Conservation (phyloP, 2,888 invertebrate genomes). For the Agrochola litura region DNA sequence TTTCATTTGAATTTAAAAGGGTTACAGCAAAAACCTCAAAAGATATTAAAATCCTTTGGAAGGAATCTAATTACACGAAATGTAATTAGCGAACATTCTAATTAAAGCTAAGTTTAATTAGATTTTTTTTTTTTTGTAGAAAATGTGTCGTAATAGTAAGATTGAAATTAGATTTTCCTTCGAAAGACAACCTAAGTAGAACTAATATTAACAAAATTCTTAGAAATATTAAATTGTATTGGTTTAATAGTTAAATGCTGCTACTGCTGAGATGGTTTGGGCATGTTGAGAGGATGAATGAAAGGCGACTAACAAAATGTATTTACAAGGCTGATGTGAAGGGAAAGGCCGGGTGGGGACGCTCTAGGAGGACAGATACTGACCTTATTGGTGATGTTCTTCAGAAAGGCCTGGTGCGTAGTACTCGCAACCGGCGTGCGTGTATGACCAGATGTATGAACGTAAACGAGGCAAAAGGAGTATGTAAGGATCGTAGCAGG, state of each 20-base stretch:
- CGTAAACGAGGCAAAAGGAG: too few relatives aligned
- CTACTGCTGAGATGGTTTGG: too few relatives aligned
- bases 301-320: too few relatives aligned
- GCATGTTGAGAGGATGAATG: too few relatives aligned
- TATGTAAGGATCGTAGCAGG: too few relatives aligned
- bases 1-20: constrained; percentile 25
- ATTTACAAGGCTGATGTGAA: too few relatives aligned
- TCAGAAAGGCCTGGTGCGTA: too few relatives aligned
- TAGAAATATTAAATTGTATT: background rate
- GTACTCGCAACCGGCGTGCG: too few relatives aligned
- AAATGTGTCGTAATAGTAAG: constrained; percentile 20
- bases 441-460: too few relatives aligned
- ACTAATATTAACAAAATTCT: background rate
- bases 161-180: constrained; percentile 22
- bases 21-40: constrained; percentile 13
- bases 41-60: constrained; percentile 30
- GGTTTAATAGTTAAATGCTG: background rate
- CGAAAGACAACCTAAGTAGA: background rate
- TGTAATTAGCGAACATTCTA: constrained; percentile 48
- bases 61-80: constrained; percentile 46
- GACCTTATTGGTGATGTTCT: too few relatives aligned
- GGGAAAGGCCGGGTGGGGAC: too few relatives aligned
- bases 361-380: too few relatives aligned
- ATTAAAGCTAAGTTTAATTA: constrained; percentile 50
- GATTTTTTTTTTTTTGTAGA: constrained; percentile 16